Evolutionary conservation across 37 sponge, comb jelly and placozoan genomes (phyloP).

Genomic region (Ephydatia muelleri): DNA sequence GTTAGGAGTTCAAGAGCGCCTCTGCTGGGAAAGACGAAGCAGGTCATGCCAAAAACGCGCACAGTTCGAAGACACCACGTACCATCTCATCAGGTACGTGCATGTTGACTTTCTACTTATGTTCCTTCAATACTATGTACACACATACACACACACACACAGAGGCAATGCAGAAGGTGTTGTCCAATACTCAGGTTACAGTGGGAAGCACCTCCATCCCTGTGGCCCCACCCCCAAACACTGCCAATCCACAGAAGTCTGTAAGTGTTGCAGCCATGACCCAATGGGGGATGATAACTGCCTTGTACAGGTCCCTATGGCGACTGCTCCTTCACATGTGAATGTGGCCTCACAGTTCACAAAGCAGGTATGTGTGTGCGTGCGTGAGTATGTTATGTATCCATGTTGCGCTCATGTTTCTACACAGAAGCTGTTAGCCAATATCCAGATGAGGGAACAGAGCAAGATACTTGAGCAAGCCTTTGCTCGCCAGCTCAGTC

Average conservation of each 20-base stretch:
- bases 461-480: constrained; percentile 44
- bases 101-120: too few species aligned
- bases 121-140: too few species aligned
- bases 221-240: constrained; percentile 72
- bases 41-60: not conserved
- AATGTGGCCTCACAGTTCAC: constrained; percentile 48
- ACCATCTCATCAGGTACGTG: not conserved
- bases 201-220: constrained; percentile 44
- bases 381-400: not conserved
- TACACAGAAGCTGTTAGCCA: constrained; percentile 44
- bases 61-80: not conserved
- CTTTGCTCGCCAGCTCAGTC: constrained; percentile 32
- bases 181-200: not conserved
- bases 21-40: not conserved
- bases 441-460: constrained; percentile 62
- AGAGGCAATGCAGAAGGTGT: not conserved
- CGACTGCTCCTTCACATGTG: constrained; percentile 67
- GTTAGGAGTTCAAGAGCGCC: constrained; percentile 25
- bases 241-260: constrained; percentile 74
- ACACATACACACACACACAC: not conserved
- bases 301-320: constrained; percentile 65
- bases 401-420: not conserved
- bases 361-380: constrained; percentile 42
- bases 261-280: constrained; percentile 22
- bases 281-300: not conserved